Percentiles rank a stretch among this genome's conserved stretches.
Conservation (phyloP, 2,113 vertebrate genomes). For the Sciurus niger region DNA sequence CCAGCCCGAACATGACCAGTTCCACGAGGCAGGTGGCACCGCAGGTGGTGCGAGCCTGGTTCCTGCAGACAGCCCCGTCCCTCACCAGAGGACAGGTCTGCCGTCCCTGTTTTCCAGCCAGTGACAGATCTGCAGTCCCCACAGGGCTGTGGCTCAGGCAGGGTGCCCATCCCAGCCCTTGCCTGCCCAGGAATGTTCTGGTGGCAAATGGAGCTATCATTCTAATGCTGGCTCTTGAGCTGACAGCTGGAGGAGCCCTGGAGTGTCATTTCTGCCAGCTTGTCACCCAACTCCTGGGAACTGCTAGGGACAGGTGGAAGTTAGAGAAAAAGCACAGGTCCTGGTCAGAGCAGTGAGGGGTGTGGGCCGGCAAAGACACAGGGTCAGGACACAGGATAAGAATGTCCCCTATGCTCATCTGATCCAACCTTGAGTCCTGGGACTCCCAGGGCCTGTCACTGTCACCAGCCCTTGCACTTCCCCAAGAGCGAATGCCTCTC, state of each 20-base stretch:
- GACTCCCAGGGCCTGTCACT: neutral
- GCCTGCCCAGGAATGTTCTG: neutral
- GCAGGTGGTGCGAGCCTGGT: neutral
- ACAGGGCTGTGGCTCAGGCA: neutral
- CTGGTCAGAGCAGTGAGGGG: fast-evolving
- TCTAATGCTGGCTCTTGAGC: neutral
- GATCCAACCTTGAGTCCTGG: neutral
- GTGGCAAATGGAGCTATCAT: constrained; percentile 78
- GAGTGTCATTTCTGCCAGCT: neutral
- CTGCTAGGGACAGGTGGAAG: neutral
- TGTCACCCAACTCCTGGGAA: constrained; percentile 35
- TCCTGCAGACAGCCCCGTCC: neutral
- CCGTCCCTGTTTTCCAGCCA: neutral
- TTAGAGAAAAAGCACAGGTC: neutral
- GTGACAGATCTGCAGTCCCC: neutral
- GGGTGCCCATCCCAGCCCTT: neutral
- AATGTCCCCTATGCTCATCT: fast-evolving
- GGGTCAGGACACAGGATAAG: fast-evolving
- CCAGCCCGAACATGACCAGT: neutral
- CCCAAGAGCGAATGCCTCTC: neutral
- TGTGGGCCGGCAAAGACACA: neutral
- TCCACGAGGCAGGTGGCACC: neutral
- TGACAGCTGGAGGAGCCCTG: neutral
- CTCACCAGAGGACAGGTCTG: neutral
- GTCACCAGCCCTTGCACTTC: too few species aligned